Conservation (phyloP, 2,797 vertebrate species). For the Prunella strophiata region DNA sequence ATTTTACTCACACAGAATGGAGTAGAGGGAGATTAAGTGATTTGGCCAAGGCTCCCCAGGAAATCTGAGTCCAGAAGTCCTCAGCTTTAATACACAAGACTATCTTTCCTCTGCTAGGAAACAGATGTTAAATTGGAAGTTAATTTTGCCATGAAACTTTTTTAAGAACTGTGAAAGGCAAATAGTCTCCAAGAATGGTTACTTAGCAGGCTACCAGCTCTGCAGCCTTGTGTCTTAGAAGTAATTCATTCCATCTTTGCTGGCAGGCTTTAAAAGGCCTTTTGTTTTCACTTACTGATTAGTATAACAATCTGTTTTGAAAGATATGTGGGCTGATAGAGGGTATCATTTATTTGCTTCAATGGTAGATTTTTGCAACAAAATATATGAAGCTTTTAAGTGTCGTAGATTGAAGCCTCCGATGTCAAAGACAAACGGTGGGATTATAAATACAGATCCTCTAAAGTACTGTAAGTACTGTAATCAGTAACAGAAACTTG, state of each 20-base stretch:
- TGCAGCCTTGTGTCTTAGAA: constrained; percentile 47
- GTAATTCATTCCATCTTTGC: constrained; percentile 62
- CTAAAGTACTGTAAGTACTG: constrained; percentile 26
- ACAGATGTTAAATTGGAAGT: constrained; percentile 69
- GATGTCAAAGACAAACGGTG: constrained; percentile 12
- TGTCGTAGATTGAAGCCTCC: not conserved
- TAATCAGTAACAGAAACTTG: constrained; percentile 20
- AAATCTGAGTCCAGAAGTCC: constrained; percentile 36
- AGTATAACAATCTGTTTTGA: constrained; percentile 45
- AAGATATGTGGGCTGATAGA: constrained; percentile 35
- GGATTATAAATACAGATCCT: constrained; percentile 29
- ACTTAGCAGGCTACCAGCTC: constrained; percentile 46
- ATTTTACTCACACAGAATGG: not conserved
- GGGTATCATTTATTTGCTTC: constrained; percentile 35
- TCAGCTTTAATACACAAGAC: constrained; percentile 12
- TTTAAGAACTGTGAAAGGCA: constrained; percentile 57
- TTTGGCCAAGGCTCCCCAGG: not conserved
- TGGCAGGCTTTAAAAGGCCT: constrained; percentile 52
- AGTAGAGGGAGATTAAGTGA: not conserved
- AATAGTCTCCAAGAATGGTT: constrained; percentile 48
- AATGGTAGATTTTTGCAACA: constrained; percentile 1
- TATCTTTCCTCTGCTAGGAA: constrained; percentile 57
- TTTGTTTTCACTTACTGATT: constrained; percentile 57
- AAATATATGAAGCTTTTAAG: constrained; percentile 52
- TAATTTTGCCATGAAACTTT: constrained; percentile 67